A percentile compares a stretch with the other conserved stretches of the same genome.
Conservation (phyloP, 2,113 vertebrate species). For the Thamnaconus septentrionalis region DNA sequence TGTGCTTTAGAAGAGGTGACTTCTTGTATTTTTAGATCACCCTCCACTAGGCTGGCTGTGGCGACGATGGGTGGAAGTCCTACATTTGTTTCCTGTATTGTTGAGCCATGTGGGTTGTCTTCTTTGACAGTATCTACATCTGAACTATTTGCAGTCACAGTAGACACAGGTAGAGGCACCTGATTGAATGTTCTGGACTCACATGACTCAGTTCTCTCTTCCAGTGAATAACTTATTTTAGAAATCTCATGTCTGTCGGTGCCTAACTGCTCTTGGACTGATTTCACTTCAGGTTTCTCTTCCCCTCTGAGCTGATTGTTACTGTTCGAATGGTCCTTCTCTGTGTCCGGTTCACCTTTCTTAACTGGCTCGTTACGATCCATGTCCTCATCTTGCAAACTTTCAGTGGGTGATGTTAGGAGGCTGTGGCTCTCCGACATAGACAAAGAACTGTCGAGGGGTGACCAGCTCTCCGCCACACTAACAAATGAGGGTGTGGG, state of each 20-base stretch:
- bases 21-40: conserved; percentile 48
- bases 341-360: conserved; percentile 12
- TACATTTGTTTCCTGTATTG: conserved; percentile 46
- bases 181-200: conserved; percentile 39
- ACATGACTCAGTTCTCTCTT: conserved; percentile 26
- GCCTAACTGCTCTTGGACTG: conserved; percentile 11
- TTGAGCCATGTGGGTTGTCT: conserved; percentile 18
- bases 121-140: conserved; percentile 11
- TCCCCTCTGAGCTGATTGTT: conserved; percentile 11
- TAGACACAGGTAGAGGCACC: conserved; percentile 9
- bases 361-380: conserved; percentile 3
- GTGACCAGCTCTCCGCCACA: conserved; percentile 14
- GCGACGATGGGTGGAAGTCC: conserved; percentile 31
- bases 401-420: conserved; percentile 16
- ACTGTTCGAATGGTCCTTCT: background rate
- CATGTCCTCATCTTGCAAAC: conserved; percentile 6
- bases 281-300: conserved; percentile 59
- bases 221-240: conserved; percentile 31
- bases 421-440: conserved; percentile 11
- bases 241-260: conserved; percentile 35
- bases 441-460: conserved; percentile 21
- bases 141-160: background rate
- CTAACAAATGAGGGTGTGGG: conserved; percentile 11
- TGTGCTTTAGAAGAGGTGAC: background rate
- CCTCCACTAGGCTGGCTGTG: conserved; percentile 17